A percentile compares a stretch with the other conserved stretches of the same genome.
phyloP scores from a whole-genome alignment of 2,797 vertebrate species.

The Ctenochaetus hawaiiensis region DNA sequence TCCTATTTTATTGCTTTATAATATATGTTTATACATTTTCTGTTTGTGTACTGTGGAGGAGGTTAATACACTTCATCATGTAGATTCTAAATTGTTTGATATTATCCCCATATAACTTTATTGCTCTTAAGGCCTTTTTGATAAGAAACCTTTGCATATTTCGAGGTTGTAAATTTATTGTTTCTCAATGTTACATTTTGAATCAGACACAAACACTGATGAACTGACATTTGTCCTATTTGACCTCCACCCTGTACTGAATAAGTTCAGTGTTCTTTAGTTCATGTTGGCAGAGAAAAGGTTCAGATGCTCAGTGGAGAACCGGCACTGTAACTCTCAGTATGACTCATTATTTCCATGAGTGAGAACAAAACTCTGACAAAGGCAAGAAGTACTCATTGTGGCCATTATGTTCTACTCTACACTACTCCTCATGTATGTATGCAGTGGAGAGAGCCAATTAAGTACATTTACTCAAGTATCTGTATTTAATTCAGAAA shows the following conservation, averaged over 20 bases:
- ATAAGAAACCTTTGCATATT: not conserved
- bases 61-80: not conserved
- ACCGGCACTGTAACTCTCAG: not conserved
- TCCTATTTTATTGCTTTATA: not conserved
- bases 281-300: not conserved
- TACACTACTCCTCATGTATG: not conserved
- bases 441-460: not conserved
- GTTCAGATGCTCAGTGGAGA: no score
- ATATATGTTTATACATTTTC: not conserved
- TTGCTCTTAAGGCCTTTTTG: not conserved
- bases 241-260: not conserved
- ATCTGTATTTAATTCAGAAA: no score
- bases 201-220: not conserved
- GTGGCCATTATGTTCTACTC: not conserved
- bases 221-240: not conserved
- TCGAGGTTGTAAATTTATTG: not conserved
- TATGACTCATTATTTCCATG: conserved; percentile 44
- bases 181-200: not conserved
- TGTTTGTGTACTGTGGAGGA: not conserved
- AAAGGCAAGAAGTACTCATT: conserved; percentile 36
- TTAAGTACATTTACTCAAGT: not conserved
- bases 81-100: not conserved
- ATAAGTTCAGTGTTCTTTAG: not conserved
- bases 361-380: conserved; percentile 8
- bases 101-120: not conserved